A percentile compares a stretch with the other conserved stretches of the same genome.
These are phyloP conservation scores for Agrochola litura DNA, from an alignment of 2,888 invertebrate genomes.

Conservation along the genomic window DNA sequence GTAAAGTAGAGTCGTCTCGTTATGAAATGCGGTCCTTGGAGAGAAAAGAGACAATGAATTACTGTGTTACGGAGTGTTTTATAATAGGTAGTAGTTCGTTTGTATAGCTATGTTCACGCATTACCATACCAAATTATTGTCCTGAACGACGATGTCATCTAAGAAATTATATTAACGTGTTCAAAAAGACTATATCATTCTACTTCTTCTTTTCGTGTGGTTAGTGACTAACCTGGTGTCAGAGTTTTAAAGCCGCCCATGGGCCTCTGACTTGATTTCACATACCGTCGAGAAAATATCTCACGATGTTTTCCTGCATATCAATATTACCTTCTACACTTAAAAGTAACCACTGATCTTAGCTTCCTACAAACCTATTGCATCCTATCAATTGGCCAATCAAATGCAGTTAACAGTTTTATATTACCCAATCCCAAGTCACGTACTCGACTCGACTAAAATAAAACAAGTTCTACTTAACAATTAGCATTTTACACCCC, in stretches of 20 bases:
- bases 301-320: no score
- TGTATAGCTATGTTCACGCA: background rate
- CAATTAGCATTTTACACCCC: slow-evolving; percentile 73
- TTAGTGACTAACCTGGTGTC: no score
- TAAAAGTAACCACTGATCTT: slow-evolving; percentile 5
- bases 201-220: no score
- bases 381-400: slow-evolving; percentile 35
- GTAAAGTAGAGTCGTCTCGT: slow-evolving; percentile 82
- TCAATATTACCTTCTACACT: background rate
- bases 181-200: slow-evolving; percentile 7
- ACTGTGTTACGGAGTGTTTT: slow-evolving; percentile 63
- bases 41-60: slow-evolving; percentile 74
- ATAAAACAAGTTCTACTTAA: slow-evolving; percentile 63
- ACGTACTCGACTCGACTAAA: slow-evolving; percentile 44
- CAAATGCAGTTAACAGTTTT: slow-evolving; percentile 56
- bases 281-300: no score
- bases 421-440: slow-evolving; percentile 46
- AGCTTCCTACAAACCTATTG: slow-evolving; percentile 15
- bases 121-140: slow-evolving; percentile 25
- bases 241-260: no score
- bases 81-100: slow-evolving; percentile 70
- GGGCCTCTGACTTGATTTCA: no score
- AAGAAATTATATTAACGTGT: slow-evolving; percentile 18
- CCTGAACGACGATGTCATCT: background rate
- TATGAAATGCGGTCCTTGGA: slow-evolving; percentile 73